These are phyloP conservation scores for Nasonia vitripennis DNA, from an alignment of 1,140 invertebrate genomes.

Conservation along the genomic window DNA sequence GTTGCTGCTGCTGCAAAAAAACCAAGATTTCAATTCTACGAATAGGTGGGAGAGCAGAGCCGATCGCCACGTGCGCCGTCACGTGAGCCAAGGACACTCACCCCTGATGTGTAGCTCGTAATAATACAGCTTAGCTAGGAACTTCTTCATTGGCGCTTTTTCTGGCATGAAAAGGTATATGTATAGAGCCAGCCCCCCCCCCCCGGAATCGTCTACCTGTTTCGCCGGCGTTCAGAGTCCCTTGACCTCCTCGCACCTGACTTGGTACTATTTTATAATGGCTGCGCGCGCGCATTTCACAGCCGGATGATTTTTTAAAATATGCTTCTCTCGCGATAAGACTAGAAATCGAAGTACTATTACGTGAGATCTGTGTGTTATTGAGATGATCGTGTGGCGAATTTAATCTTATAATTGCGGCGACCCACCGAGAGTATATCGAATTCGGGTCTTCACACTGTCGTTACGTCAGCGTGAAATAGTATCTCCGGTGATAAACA, in stretches of 20 bases:
- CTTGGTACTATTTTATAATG: neutral
- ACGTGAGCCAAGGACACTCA: conserved; percentile 20
- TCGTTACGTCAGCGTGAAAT: neutral
- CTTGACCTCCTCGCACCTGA: conserved; percentile 7
- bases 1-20: neutral
- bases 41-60: neutral
- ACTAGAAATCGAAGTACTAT: no score
- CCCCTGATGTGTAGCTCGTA: neutral
- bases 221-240: conserved; percentile 26
- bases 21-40: neutral
- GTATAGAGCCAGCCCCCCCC: no score
- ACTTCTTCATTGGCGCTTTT: neutral
- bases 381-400: no score
- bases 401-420: no score
- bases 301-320: no score
- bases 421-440: no score
- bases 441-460: no score
- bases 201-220: conserved; percentile 30
- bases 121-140: neutral
- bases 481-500: neutral
- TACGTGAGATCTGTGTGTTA: no score
- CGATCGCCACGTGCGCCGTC: conserved; percentile 13
- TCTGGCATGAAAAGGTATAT: neutral
- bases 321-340: no score
- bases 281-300: no score